Conservation (phyloP, 2,888 invertebrate genomes). For the Unio delphinus region DNA sequence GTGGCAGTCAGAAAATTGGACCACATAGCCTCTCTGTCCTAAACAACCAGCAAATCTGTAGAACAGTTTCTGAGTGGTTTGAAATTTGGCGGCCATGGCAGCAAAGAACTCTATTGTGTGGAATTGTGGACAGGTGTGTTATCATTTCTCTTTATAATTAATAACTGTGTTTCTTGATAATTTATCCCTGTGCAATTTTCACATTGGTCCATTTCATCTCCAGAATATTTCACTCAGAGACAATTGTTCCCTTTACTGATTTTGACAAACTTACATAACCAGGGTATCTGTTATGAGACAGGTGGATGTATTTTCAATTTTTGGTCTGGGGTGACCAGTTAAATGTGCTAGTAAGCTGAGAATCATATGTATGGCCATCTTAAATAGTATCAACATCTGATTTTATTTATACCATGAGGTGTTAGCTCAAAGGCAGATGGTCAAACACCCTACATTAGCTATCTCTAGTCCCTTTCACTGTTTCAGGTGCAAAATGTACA, state of each 20-base stretch:
- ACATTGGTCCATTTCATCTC: too few species aligned
- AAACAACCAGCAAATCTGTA: conserved; percentile 60
- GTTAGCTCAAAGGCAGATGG: neutral
- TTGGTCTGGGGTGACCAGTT: neutral
- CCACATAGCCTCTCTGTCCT: conserved; percentile 40
- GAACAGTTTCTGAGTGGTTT: conserved; percentile 63
- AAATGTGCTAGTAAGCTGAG: neutral
- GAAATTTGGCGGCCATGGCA: conserved; percentile 65
- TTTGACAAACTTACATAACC: too few species aligned
- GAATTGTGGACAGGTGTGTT: conserved; percentile 60
- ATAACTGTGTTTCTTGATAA: neutral
- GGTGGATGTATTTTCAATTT: too few species aligned
- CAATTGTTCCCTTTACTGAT: too few species aligned
- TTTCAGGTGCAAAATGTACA: too few species aligned
- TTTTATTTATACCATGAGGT: neutral
- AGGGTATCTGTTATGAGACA: too few species aligned
- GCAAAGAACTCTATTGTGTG: conserved; percentile 59
- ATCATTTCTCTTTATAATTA: neutral
- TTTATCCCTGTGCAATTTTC: too few species aligned
- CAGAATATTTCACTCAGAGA: too few species aligned
- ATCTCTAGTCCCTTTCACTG: too few species aligned
- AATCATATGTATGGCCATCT: neutral
- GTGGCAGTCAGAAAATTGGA: conserved; percentile 19
- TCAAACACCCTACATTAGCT: too few species aligned
- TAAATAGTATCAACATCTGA: neutral